Conservation (phyloP, 2,113 vertebrate species). For the Trachemys scripta region DNA sequence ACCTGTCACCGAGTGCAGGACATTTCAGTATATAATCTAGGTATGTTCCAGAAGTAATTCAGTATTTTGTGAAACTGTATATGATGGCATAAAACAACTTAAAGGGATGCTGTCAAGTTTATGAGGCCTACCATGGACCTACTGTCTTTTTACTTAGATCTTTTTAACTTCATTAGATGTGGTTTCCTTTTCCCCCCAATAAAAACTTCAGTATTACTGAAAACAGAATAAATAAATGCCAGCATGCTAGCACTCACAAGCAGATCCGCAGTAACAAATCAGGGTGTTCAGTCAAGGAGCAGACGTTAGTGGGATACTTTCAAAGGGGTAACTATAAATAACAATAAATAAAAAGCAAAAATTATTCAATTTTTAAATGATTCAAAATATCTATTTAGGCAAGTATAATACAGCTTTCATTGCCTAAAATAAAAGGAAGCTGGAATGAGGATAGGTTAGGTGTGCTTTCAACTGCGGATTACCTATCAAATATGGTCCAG, state of each 20-base stretch:
- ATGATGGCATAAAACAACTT: background rate
- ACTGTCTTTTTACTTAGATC: background rate
- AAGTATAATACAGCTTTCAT: background rate
- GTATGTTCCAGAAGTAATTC: no score
- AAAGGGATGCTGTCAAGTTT: background rate
- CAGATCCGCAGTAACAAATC: background rate
- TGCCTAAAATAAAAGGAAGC: background rate
- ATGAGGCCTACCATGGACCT: background rate
- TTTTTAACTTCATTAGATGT: background rate
- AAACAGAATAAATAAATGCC: background rate
- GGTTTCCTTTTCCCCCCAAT: background rate
- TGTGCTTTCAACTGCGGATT: background rate
- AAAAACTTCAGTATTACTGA: background rate
- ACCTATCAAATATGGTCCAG: background rate
- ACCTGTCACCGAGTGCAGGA: background rate
- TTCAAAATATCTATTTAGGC: background rate
- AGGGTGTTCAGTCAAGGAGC: background rate
- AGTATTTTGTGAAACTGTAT: background rate
- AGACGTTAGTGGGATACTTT: background rate
- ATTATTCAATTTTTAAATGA: background rate
- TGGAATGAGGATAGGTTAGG: background rate
- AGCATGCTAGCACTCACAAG: background rate
- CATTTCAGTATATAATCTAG: background rate
- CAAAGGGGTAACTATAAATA: background rate
- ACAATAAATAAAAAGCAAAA: background rate